These are phyloP conservation scores for Drosophila subpulchrella DNA, from an alignment of 1,140 invertebrate species.

Conservation along the genomic window DNA sequence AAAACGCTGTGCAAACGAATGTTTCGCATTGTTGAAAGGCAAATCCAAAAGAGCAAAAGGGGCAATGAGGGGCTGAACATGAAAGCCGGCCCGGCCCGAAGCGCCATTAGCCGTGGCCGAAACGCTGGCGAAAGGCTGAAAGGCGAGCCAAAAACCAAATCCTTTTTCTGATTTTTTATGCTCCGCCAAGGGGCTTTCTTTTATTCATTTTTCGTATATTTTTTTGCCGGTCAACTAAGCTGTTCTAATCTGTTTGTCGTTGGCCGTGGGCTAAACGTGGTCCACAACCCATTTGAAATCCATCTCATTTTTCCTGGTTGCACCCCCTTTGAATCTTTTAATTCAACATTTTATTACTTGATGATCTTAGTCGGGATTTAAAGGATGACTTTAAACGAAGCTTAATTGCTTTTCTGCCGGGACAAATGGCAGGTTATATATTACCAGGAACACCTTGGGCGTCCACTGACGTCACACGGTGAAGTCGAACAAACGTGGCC, in stretches of 20 bases:
- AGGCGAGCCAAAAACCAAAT: constrained; percentile 59
- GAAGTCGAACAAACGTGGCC: constrained; percentile 27
- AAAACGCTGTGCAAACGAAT: constrained; percentile 69
- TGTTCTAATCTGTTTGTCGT: constrained; percentile 75
- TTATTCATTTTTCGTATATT: constrained; percentile 57
- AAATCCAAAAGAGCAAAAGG: constrained; percentile 42
- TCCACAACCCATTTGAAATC: constrained; percentile 14
- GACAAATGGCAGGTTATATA: constrained; percentile 32
- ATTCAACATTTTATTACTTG: constrained; percentile 57
- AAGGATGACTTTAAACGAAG: constrained; percentile 31
- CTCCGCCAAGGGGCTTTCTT: constrained; percentile 29
- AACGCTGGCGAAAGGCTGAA: constrained; percentile 34
- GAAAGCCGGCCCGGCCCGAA: constrained; percentile 62
- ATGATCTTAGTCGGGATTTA: constrained; percentile 55
- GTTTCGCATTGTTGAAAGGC: constrained; percentile 74
- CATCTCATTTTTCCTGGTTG: background rate
- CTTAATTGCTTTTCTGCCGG: constrained; percentile 50
- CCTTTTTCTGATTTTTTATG: constrained; percentile 68
- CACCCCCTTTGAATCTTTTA: constrained; percentile 9
- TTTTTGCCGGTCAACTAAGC: constrained; percentile 54
- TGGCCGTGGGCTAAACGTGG: constrained; percentile 38
- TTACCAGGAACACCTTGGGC: constrained; percentile 27
- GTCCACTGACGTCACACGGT: constrained; percentile 50
- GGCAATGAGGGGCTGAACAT: constrained; percentile 29
- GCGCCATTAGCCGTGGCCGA: constrained; percentile 68